Evolutionary conservation across 2,113 vertebrate species (phyloP).

Genomic region (Cryptoleucopteryx plumbea): DNA sequence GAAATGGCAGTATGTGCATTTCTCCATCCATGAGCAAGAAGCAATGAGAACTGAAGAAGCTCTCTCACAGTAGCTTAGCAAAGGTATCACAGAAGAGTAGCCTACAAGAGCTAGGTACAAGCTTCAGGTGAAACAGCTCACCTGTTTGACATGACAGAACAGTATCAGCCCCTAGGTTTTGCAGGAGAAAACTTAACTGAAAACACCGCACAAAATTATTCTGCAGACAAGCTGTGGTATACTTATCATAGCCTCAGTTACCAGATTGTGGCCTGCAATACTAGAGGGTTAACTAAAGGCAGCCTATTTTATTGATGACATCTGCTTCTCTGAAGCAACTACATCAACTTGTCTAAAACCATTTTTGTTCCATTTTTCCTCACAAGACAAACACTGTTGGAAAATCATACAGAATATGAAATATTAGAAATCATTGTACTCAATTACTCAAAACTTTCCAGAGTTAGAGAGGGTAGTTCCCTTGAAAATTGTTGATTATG

Average conservation of each 20-base stretch:
- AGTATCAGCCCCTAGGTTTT: not conserved
- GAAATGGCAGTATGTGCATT: rapidly evolving
- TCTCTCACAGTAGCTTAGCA: not conserved
- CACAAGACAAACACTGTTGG: not conserved
- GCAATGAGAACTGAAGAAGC: not conserved
- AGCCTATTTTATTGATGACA: rapidly evolving
- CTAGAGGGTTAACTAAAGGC: not conserved
- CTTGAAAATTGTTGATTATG: not conserved
- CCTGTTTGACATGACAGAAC: not conserved
- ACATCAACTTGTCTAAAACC: not conserved
- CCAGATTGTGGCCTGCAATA: rapidly evolving
- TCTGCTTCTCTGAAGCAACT: not conserved
- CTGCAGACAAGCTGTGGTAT: not conserved
- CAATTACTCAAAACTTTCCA: rapidly evolving
- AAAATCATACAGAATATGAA: not conserved
- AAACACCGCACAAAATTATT: rapidly evolving
- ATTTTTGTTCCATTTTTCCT: no score
- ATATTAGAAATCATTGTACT: not conserved
- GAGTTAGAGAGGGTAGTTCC: not conserved
- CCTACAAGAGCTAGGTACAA: not conserved
- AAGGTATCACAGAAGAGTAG: not conserved
- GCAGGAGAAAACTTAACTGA: not conserved
- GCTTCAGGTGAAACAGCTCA: not conserved
- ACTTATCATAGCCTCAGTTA: not conserved
- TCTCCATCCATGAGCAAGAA: not conserved